Evolutionary conservation across 37 sponge, comb jelly and placozoan genomes (phyloP).

Genomic region (Ianthella basta): DNA sequence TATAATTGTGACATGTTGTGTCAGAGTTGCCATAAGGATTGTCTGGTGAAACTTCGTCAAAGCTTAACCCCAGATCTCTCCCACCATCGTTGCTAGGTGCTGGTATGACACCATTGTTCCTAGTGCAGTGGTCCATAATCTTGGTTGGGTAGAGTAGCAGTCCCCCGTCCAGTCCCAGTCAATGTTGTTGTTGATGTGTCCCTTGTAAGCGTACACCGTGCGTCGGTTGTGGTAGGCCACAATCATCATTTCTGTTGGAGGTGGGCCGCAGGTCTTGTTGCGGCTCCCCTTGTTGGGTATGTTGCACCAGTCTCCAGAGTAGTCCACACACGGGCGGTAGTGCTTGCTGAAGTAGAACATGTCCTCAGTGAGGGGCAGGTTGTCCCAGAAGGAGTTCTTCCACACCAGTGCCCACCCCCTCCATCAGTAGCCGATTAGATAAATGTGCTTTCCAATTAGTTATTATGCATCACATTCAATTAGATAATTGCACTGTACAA

Average conservation of each 20-base stretch:
- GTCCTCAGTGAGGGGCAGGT: not conserved
- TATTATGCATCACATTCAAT: no score
- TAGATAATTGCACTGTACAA: no score
- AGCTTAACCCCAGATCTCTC: not conserved
- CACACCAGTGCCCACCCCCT: slow-evolving; percentile 11
- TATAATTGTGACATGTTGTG: not conserved
- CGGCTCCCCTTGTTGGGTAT: not conserved
- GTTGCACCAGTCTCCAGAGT: not conserved
- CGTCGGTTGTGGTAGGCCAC: slow-evolving; percentile 30
- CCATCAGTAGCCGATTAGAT: not conserved
- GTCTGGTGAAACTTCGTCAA: slow-evolving; percentile 4
- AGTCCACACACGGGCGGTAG: not conserved
- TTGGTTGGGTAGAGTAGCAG: not conserved
- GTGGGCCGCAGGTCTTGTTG: no score
- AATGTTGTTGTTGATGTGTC: slow-evolving; percentile 19
- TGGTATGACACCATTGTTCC: slow-evolving; percentile 6
- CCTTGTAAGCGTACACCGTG: slow-evolving; percentile 26
- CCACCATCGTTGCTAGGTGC: slow-evolving; percentile 34
- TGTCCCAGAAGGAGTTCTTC: not conserved
- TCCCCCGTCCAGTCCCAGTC: slow-evolving; percentile 27
- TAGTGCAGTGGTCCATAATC: slow-evolving; percentile 24
- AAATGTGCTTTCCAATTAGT: no score
- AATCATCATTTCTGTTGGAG: slow-evolving; percentile 35
- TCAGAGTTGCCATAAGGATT: not conserved
- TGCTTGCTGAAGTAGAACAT: not conserved